Percentiles rank a stretch among this genome's conserved stretches.
These are phyloP conservation scores for Pomatorhinus ruficollis DNA, from an alignment of 2,113 vertebrate genomes.

Conservation along the genomic window DNA sequence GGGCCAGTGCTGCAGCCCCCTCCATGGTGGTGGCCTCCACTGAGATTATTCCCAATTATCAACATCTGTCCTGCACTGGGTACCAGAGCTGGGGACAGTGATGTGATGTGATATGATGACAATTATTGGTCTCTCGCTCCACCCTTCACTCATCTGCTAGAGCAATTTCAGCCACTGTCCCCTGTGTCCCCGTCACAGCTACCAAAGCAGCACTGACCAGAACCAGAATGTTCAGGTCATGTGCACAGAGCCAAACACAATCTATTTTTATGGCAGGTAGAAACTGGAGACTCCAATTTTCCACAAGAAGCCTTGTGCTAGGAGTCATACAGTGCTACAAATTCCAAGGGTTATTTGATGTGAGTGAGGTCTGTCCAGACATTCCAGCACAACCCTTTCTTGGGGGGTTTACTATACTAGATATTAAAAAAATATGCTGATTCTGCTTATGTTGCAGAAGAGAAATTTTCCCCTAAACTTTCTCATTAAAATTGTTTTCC, in stretches of 20 bases:
- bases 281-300: not conserved
- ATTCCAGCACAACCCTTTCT: constrained; percentile 52
- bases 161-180: not conserved
- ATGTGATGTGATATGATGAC: not conserved
- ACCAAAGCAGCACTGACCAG: not conserved
- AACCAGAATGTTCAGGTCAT: not conserved
- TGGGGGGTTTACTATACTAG: constrained; percentile 14
- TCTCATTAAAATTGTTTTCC: constrained; percentile 34
- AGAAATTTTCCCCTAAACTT: not conserved
- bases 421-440: constrained; percentile 17
- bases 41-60: not conserved
- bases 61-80: not conserved
- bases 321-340: fast-evolving
- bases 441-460: constrained; percentile 22
- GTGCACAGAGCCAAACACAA: not conserved
- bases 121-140: fast-evolving
- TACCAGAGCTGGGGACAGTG: fast-evolving
- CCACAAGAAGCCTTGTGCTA: not conserved
- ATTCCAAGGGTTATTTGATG: constrained; percentile 12
- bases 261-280: not conserved
- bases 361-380: constrained; percentile 59
- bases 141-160: not conserved
- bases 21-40: not conserved
- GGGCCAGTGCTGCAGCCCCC: not conserved
- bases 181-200: not conserved